Base-by-base conservation (phyloP, 2,888 invertebrate species). In the Sminthurinus aureus region DNA sequence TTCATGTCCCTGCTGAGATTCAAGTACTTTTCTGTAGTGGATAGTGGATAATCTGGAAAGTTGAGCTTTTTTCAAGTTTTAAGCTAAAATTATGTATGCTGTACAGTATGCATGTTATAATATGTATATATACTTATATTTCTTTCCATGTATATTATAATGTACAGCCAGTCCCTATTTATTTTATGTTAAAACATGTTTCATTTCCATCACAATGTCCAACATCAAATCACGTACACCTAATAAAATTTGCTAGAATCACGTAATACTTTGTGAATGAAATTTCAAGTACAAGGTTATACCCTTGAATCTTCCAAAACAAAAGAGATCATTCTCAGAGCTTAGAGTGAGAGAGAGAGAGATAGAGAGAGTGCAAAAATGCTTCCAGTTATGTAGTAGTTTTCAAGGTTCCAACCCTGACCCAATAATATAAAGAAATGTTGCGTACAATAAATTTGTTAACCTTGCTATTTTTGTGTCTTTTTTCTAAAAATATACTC, bases 381-480 rank as follows among this genome's bases (percentile, higher is more conserved):
- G n/a, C n/a, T 69, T 69, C 69, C 18, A 69, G n/a, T n/a, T n/a
- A n/a, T n/a, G n/a, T n/a, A 20, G 18, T 18, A 69, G 69, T 69
- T 69, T 58, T n/a, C 77, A 77, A 58, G 52, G 52, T 77, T 52
- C 71, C 50, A 38, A 50, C 79, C 79, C 64, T 79, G 79, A 79
- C 58, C 71, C 22, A 71, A 18, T 79, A 64, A 24, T 22, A 79
- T 69, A 2, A 26, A 24, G 67, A 50, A 67, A 67, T 38, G 69
- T 71, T 22, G 58, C 22, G 18, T 24, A 78, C 20, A 20, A 24
- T n/a, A 66, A 50, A 26, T 38, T 79, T n/a, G n/a, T 11, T 22
- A 52, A 6, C 3, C 71, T 71, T 13, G 12, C 66, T 8, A 4
- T 79, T 71, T 15, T 51, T 79, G 3, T n/a, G n/a, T 79, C 71